Evolutionary conservation across 1,140 invertebrate genomes (phyloP).

Genomic region (Eriosoma lanigerum): DNA sequence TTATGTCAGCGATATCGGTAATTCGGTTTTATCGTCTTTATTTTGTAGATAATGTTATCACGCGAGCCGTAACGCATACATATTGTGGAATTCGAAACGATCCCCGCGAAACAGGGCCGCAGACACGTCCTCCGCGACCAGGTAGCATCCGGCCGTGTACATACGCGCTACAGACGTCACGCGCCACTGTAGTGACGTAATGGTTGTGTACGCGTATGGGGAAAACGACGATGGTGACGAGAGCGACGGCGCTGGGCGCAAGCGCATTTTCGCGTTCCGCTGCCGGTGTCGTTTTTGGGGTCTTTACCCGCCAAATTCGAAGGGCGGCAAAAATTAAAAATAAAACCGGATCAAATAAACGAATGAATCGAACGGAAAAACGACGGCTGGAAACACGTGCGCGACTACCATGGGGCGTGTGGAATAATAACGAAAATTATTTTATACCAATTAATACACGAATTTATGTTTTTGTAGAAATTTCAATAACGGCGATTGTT

Average conservation of each 20-base stretch:
- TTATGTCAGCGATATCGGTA: too few relatives aligned
- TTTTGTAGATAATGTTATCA: too few relatives aligned
- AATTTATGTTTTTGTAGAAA: too few relatives aligned
- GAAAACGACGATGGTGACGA: background rate
- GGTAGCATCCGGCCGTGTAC: background rate
- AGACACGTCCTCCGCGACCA: background rate
- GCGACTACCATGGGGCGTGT: background rate
- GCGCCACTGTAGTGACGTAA: background rate
- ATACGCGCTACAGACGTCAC: background rate
- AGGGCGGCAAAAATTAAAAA: constrained; percentile 15
- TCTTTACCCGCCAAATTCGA: background rate
- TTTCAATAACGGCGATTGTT: too few relatives aligned
- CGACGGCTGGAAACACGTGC: background rate
- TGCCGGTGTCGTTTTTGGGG: background rate
- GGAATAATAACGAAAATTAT: too few relatives aligned
- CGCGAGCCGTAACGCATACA: too few relatives aligned
- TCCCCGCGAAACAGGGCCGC: too few relatives aligned
- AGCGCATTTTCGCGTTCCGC: background rate
- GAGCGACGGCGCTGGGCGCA: background rate
- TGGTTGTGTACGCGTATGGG: background rate
- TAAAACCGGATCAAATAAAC: background rate
- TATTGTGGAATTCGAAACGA: too few relatives aligned
- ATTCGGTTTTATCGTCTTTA: too few relatives aligned
- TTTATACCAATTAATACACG: too few relatives aligned
- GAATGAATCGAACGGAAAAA: background rate